phyloP scores from a whole-genome alignment of 2,113 vertebrate species.

The Mirza zaza region DNA sequence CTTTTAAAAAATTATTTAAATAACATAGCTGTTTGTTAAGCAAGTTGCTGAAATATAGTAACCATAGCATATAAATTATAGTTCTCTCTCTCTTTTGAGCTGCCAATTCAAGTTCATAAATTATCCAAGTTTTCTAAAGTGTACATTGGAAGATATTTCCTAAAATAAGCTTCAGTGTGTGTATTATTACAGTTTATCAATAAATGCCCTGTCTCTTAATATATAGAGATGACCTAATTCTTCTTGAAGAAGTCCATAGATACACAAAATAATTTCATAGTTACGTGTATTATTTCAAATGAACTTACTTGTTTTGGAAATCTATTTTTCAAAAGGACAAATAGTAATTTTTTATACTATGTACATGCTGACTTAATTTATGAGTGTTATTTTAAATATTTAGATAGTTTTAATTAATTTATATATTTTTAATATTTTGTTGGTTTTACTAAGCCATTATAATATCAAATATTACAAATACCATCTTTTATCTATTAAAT shows the following conservation, averaged over 20 bases:
- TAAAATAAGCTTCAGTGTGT: background rate
- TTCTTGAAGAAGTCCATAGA: background rate
- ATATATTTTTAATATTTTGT: conserved; percentile 8
- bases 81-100: background rate
- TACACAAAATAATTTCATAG: conserved; percentile 26
- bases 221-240: background rate
- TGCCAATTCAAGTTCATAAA: conserved; percentile 37
- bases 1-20: background rate
- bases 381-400: background rate
- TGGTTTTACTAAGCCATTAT: background rate
- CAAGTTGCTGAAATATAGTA: conserved; percentile 29
- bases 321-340: background rate
- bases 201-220: background rate
- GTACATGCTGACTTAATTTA: background rate
- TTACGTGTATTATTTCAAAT: background rate
- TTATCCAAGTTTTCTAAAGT: conserved; percentile 10
- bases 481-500: background rate
- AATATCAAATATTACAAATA: conserved; percentile 37
- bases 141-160: conserved; percentile 6
- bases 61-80: background rate
- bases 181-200: conserved; percentile 28
- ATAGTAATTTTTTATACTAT: background rate
- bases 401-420: background rate
- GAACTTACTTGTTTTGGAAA: background rate
- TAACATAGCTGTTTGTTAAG: conserved; percentile 26